These are phyloP conservation scores for Polietes domitor DNA, from an alignment of 2,888 invertebrate species.

Conservation along the genomic window DNA sequence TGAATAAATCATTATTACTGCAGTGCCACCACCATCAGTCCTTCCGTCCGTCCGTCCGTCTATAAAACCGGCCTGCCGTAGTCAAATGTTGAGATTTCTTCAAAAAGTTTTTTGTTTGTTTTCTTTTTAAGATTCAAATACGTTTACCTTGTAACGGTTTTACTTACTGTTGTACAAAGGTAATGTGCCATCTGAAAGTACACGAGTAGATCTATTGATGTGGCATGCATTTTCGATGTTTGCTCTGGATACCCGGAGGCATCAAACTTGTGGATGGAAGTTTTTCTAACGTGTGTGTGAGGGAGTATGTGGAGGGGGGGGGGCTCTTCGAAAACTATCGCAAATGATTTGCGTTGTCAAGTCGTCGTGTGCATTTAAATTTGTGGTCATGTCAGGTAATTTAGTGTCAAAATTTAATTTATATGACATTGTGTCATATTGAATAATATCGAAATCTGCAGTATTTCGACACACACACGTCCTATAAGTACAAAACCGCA, in stretches of 20 bases:
- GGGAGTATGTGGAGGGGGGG: background rate
- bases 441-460: constrained; percentile 2
- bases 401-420: constrained; percentile 63
- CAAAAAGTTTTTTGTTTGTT: background rate
- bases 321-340: constrained; percentile 2
- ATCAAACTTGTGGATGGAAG: background rate
- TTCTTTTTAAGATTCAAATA: background rate
- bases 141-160: constrained; percentile 27
- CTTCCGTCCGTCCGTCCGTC: background rate
- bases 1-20: constrained; percentile 61
- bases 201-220: background rate
- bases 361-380: constrained; percentile 32
- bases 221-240: background rate
- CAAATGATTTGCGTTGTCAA: constrained; percentile 35
- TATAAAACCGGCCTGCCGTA: background rate
- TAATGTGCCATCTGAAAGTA: background rate
- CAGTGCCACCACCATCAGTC: background rate
- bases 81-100: constrained; percentile 32
- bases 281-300: background rate
- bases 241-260: background rate
- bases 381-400: constrained; percentile 64
- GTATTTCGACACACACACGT: background rate
- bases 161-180: background rate
- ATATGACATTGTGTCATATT: constrained; percentile 42
- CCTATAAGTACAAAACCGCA: too few species aligned